phyloP scores from a whole-genome alignment of 64 coral and sea anemone genomes.

The Pachyseris speciosa region DNA sequence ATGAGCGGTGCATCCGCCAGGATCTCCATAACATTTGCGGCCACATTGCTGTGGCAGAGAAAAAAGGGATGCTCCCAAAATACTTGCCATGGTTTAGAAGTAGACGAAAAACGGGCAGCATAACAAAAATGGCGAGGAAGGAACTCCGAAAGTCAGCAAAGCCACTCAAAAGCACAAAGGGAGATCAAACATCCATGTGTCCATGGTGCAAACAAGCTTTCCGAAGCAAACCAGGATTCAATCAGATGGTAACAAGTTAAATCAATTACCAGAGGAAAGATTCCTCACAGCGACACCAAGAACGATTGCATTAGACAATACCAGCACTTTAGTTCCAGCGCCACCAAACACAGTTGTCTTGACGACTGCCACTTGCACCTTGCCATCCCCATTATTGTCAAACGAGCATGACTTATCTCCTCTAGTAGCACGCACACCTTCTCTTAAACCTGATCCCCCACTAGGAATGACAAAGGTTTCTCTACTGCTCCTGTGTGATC shows the following conservation, averaged over 20 bases:
- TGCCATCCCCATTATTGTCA: neutral
- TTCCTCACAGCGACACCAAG: neutral
- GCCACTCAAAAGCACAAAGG: conserved; percentile 19
- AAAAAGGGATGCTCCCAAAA: conserved; percentile 8
- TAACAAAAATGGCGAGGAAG: conserved; percentile 12
- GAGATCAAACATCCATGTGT: conserved; percentile 8
- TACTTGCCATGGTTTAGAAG: neutral
- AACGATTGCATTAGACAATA: neutral
- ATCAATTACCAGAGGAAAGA: neutral
- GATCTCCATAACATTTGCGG: conserved; percentile 22
- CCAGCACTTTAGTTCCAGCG: neutral
- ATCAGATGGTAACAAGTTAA: neutral
- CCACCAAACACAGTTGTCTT: neutral
- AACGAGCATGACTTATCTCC: neutral
- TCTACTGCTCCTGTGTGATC: conserved; percentile 42
- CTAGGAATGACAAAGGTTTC: conserved; percentile 19
- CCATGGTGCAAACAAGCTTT: neutral
- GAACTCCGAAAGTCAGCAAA: neutral
- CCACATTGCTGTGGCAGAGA: conserved; percentile 9
- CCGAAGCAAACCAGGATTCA: conserved; percentile 15
- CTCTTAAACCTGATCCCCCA: neutral
- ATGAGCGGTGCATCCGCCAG: neutral
- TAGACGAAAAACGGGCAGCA: conserved; percentile 1
- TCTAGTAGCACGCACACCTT: neutral
- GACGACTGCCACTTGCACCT: neutral